phyloP scores from a whole-genome alignment of 1,140 invertebrate species.

The Lepidurus packardi region DNA sequence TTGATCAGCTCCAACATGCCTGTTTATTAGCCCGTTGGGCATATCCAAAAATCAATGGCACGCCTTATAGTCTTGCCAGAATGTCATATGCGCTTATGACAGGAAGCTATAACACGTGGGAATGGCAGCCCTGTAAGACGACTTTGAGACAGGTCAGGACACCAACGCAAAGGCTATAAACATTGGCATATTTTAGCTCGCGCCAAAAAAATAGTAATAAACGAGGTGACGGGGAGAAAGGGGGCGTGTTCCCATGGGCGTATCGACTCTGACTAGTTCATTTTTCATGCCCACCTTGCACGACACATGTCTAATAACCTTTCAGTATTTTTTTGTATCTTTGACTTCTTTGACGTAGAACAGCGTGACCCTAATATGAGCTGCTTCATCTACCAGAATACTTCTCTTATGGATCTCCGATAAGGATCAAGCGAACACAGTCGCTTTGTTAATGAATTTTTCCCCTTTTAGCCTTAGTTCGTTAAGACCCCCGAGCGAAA shows the following conservation, averaged over 20 bases:
- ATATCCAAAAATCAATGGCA: neutral
- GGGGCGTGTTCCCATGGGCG: neutral
- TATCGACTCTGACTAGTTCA: neutral
- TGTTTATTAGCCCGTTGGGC: neutral
- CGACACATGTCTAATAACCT: conserved; percentile 9
- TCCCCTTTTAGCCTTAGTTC: neutral
- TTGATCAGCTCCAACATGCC: no score
- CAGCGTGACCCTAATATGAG: neutral
- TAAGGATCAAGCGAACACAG: neutral
- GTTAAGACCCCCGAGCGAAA: no score
- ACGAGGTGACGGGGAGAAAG: neutral
- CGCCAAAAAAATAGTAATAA: conserved; percentile 3
- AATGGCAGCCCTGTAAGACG: neutral
- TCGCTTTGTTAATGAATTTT: neutral
- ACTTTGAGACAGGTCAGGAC: neutral
- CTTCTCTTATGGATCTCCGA: conserved; percentile 8
- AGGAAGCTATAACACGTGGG: conserved; percentile 5
- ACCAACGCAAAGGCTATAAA: neutral
- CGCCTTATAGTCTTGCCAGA: neutral
- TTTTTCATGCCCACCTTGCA: conserved; percentile 11
- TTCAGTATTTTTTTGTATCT: neutral
- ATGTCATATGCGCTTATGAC: neutral
- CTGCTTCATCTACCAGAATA: neutral
- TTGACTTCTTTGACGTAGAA: neutral
- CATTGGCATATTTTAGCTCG: conserved; percentile 1